Percentiles rank a stretch among this genome's conserved stretches.
Evolutionary conservation across 2,888 invertebrate species (phyloP).

Genomic region (Spodoptera exigua): DNA sequence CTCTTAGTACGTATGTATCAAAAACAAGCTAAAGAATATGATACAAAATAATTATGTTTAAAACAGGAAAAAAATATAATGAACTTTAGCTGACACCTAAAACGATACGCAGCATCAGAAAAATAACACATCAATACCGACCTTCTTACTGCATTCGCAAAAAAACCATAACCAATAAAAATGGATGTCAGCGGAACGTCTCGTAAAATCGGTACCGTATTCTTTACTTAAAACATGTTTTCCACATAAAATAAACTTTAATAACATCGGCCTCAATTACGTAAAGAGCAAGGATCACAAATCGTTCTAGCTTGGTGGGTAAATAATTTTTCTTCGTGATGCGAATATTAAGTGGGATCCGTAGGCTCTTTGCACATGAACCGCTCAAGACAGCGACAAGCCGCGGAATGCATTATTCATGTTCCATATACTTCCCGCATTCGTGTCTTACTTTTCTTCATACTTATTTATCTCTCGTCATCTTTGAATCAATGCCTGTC

Average conservation of each 20-base stretch:
- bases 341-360: slow-evolving; percentile 46
- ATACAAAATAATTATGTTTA: no score
- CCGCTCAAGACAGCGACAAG: slow-evolving; percentile 10
- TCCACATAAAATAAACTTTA: slow-evolving; percentile 44
- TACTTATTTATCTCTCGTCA: no score
- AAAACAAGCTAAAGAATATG: no score
- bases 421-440: not conserved
- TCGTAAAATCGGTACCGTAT: slow-evolving; percentile 42
- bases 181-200: slow-evolving; percentile 18
- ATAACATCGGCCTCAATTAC: slow-evolving; percentile 55
- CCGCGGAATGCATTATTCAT: slow-evolving; percentile 36
- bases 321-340: slow-evolving; percentile 62
- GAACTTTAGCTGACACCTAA: no score
- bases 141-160: not conserved
- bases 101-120: not conserved
- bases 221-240: slow-evolving; percentile 44
- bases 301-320: slow-evolving; percentile 56
- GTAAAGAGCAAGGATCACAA: slow-evolving; percentile 56
- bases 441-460: not conserved
- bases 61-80: no score
- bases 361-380: slow-evolving; percentile 23
- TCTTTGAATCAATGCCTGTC: no score
- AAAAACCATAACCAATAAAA: slow-evolving; percentile 22
- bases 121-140: slow-evolving; percentile 5
- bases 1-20: no score